Evolutionary conservation across 2,797 vertebrate species (phyloP).

Genomic region (Peromyscus melanophrys): DNA sequence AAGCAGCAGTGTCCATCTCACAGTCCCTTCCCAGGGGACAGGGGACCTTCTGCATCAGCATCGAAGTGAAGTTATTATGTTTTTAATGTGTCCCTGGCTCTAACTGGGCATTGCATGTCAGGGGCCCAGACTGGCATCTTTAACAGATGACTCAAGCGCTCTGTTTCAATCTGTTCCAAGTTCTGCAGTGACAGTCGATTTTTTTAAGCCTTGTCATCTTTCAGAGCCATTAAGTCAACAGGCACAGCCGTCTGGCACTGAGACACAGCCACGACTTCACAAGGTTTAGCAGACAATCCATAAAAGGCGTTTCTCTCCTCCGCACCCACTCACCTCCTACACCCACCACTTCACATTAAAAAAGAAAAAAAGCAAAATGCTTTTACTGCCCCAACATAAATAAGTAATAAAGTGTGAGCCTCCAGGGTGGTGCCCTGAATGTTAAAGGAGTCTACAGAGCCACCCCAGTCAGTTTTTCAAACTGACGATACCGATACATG

Average conservation of each 20-base stretch:
- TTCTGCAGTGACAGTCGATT: constrained; percentile 87
- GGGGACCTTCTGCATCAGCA: rapidly evolving
- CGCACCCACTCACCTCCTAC: constrained; percentile 53
- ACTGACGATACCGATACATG: background rate
- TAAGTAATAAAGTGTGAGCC: constrained; percentile 36
- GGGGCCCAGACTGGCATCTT: constrained; percentile 77
- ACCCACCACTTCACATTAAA: constrained; percentile 32
- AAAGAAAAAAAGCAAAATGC: constrained; percentile 7
- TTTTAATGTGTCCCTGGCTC: constrained; percentile 55
- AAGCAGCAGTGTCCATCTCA: background rate
- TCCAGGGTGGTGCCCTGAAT: background rate
- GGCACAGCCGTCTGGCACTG: constrained; percentile 88
- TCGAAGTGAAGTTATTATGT: constrained; percentile 48
- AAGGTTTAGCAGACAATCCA: constrained; percentile 88
- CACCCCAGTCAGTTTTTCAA: constrained; percentile 1
- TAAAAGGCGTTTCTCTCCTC: constrained; percentile 86
- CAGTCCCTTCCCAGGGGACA: background rate
- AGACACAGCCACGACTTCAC: constrained; percentile 87
- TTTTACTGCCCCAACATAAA: constrained; percentile 42
- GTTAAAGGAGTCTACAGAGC: constrained; percentile 11
- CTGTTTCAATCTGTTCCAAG: constrained; percentile 87
- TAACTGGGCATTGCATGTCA: constrained; percentile 61
- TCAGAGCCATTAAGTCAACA: constrained; percentile 90
- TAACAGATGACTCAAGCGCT: constrained; percentile 87
- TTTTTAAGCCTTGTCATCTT: constrained; percentile 89